These are phyloP conservation scores for Sciurus niger DNA, from an alignment of 2,113 vertebrate genomes.

Conservation along the genomic window DNA sequence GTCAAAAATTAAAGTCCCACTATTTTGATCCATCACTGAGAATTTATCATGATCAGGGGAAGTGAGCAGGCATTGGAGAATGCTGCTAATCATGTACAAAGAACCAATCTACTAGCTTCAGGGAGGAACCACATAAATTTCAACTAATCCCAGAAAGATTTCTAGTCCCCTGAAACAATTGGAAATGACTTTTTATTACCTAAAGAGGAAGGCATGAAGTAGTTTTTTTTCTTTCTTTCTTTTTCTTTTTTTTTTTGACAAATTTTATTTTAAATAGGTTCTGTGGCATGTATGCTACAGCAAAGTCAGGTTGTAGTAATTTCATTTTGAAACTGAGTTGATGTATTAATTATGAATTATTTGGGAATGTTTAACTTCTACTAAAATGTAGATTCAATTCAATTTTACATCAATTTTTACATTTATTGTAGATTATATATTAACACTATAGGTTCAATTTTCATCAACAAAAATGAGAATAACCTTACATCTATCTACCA, in stretches of 20 bases:
- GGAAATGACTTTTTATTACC: conserved; percentile 71
- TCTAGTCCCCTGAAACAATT: neutral
- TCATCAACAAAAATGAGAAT: conserved; percentile 78
- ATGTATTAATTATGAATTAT: conserved; percentile 89
- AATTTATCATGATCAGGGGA: neutral
- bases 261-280: conserved; percentile 87
- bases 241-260: neutral
- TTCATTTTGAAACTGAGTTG: conserved; percentile 81
- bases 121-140: neutral
- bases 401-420: conserved; percentile 83
- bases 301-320: conserved; percentile 78
- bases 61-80: neutral
- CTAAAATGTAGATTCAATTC: conserved; percentile 81
- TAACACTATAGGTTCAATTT: conserved; percentile 67
- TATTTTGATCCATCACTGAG: neutral
- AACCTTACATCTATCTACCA: conserved; percentile 77
- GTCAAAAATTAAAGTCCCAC: neutral
- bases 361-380: conserved; percentile 84
- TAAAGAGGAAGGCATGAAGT: conserved; percentile 86
- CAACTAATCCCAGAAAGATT: neutral
- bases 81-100: neutral
- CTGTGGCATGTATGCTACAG: conserved; percentile 78
- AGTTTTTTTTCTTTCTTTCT: conserved; percentile 81
- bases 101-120: neutral
- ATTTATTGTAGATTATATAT: conserved; percentile 79